phyloP scores from a whole-genome alignment of 2,888 invertebrate species.

The Ophion ellenae region DNA sequence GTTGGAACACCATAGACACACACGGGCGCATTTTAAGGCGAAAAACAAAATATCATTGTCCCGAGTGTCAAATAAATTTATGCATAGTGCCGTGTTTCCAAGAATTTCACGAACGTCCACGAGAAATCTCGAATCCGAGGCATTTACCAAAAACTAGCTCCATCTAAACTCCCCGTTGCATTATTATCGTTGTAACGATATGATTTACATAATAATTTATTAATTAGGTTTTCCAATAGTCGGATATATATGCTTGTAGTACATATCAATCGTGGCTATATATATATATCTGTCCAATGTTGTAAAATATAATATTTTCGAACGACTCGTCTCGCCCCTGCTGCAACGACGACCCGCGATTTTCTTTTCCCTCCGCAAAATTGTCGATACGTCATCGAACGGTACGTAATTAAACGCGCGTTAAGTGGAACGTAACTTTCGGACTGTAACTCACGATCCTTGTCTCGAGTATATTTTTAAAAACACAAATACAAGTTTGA shows the following conservation, averaged over 20 bases:
- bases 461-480: background rate
- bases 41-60: slow-evolving; percentile 95
- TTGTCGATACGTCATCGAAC: background rate
- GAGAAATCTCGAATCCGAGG: slow-evolving; percentile 74
- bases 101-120: slow-evolving; percentile 90
- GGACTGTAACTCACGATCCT: too few relatives aligned
- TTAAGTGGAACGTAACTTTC: too few relatives aligned
- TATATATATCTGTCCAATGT: slow-evolving; percentile 16
- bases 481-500: background rate
- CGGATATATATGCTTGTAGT: slow-evolving; percentile 46
- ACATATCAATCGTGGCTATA: slow-evolving; percentile 57
- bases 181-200: background rate
- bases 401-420: background rate
- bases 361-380: background rate
- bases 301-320: background rate
- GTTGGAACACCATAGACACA: slow-evolving; percentile 95
- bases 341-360: background rate
- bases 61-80: slow-evolving; percentile 94
- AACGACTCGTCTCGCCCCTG: background rate
- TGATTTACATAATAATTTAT: slow-evolving; percentile 6
- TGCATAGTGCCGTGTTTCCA: slow-evolving; percentile 96
- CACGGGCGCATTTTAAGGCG: slow-evolving; percentile 92
- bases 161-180: slow-evolving; percentile 70
- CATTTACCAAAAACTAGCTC: slow-evolving; percentile 79
- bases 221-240: slow-evolving; percentile 5